A percentile compares a stretch with the other conserved stretches of the same genome.
Conservation (phyloP, 2,888 invertebrate species). For the Antheraea yamamai region DNA sequence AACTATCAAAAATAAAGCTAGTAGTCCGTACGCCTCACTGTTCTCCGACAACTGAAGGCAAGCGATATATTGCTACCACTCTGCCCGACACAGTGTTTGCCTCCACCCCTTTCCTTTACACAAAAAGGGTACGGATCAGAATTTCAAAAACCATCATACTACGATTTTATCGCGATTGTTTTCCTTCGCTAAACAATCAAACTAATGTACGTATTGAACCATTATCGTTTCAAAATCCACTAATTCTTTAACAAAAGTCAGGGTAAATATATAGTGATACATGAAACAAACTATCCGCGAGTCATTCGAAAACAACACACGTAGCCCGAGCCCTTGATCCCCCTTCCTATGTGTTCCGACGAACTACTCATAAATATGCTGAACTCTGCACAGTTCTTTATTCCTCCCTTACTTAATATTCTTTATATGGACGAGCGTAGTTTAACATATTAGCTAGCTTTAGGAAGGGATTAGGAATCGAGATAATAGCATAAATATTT, state of each 20-base stretch:
- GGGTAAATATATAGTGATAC: not conserved
- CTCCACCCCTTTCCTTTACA: no score
- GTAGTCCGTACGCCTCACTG: no score
- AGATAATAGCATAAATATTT: not conserved
- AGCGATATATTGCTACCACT: no score
- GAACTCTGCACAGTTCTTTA: not conserved
- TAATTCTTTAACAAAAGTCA: not conserved
- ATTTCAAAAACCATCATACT: not conserved
- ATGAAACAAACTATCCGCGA: not conserved
- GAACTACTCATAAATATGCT: constrained; percentile 6
- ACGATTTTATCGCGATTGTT: not conserved
- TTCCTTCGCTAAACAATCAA: not conserved
- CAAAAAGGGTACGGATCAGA: no score
- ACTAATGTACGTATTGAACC: no score
- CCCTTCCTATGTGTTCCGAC: not conserved
- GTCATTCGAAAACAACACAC: constrained; percentile 5
- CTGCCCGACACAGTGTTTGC: no score
- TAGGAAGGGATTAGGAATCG: not conserved
- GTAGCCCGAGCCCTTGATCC: not conserved
- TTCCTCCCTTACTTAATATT: constrained; percentile 10
- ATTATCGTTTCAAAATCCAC: not conserved
- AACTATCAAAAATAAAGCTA: no score
- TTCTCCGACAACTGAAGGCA: no score
- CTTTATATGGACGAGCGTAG: not conserved
- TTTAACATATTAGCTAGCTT: not conserved